These are phyloP conservation scores for Brachionus paranguensis DNA, from an alignment of 1,140 invertebrate genomes.

Conservation along the genomic window DNA sequence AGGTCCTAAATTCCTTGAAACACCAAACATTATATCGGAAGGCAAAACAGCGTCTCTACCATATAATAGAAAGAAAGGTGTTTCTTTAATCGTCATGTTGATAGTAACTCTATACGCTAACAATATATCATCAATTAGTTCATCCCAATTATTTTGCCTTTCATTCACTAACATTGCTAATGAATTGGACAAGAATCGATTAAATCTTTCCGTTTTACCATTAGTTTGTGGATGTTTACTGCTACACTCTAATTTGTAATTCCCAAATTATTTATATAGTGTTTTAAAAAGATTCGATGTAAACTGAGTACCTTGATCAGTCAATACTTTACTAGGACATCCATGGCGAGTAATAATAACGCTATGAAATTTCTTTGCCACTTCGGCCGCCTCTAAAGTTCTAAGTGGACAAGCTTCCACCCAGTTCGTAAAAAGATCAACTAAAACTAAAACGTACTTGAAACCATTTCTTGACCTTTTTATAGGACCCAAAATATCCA, in stretches of 20 bases:
- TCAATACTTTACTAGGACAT: no score
- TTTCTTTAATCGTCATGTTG: no score
- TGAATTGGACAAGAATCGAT: neutral
- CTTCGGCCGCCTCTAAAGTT: conserved; percentile 49
- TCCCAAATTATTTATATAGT: neutral
- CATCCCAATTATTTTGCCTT: neutral
- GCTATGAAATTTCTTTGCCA: conserved; percentile 42
- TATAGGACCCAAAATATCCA: conserved; percentile 43
- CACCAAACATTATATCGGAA: neutral
- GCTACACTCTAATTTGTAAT: conserved; percentile 41
- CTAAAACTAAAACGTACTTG: conserved; percentile 49
- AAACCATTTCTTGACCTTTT: conserved; percentile 42
- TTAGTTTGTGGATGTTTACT: conserved; percentile 44
- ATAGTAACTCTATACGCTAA: no score
- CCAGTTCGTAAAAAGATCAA: conserved; percentile 54
- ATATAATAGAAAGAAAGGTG: no score
- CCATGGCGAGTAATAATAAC: no score
- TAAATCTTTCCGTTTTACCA: conserved; percentile 41
- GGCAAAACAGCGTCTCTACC: neutral
- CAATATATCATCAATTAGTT: neutral
- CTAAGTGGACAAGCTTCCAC: conserved; percentile 48
- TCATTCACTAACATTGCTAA: conserved; percentile 1
- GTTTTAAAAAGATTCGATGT: no score
- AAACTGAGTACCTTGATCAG: no score
- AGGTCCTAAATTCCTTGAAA: no score